Base-by-base conservation (phyloP, 2,888 invertebrate genomes). In the Acleris sparsana region DNA sequence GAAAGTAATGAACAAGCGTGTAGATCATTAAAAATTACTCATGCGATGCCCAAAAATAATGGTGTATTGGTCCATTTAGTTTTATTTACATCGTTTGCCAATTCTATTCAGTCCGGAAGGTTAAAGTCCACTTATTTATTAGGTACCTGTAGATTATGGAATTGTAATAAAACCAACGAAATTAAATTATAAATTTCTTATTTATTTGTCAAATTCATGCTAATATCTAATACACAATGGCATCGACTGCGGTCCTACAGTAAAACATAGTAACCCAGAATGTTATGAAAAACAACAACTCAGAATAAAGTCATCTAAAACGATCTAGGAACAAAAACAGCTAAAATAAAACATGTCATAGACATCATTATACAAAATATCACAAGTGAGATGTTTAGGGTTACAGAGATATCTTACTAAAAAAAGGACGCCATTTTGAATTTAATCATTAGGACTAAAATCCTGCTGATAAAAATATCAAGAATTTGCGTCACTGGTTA, bases 171-270 rank as follows among this genome's bases (percentile, higher is more conserved):
- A 48, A 63, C 55, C 7, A 51, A n/a, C 5, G 1, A 11, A 68
- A 69, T 67, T 57, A 71, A 76, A 72, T 79, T 71, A 82, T 77
- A 80, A 75, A 78, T 78, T 72, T 73, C 74, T 73, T 79, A 80
- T 86, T 83, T 86, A 86, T 83, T 86, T 82, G 82, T 82, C 82
- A 84, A 85, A 79, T 81, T 79, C 71, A 74, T 77, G 70, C 81
- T 83, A 83, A 72, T 68, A 76, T 69, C 77, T 81, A 82, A 73
- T 79, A 81, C 76, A 82, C 76, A 74, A 82, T 79, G 80, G 78
- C 80, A 77, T 65, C 71, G 72, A 69, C 71, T 63, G 63, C 67
- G 69, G 58, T 64, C 68, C 69, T 73, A 73, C 72, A 74, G 71
- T 49, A 69, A 69, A 67, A 68, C 64, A 62, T 62, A 55, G 67